phyloP scores from a whole-genome alignment of 2,113 vertebrate genomes.

The Rousettus leschenaultii region DNA sequence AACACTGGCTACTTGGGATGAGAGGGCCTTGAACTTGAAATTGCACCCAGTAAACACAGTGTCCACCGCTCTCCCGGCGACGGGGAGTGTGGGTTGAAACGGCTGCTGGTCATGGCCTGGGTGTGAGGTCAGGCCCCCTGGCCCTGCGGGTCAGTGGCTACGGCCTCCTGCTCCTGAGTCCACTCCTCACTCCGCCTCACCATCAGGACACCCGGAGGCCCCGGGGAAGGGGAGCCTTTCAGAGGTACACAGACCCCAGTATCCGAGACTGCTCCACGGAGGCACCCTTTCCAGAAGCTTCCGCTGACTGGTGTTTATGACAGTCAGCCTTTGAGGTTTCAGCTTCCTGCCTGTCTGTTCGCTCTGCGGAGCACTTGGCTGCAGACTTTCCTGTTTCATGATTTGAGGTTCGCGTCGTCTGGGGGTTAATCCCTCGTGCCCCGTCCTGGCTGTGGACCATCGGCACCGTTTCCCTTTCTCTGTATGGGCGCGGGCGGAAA shows the following conservation, averaged over 20 bases:
- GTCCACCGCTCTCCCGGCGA: background rate
- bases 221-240: background rate
- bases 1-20: background rate
- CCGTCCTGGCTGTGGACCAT: background rate
- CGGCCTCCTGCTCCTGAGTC: accelerated
- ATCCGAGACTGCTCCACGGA: background rate
- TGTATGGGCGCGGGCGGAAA: too few species aligned
- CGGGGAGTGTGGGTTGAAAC: background rate
- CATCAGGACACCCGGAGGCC: background rate
- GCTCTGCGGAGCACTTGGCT: background rate
- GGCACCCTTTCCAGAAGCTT: background rate
- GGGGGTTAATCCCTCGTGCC: too few species aligned
- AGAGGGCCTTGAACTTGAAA: background rate
- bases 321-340: background rate
- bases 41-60: background rate
- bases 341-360: background rate
- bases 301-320: background rate
- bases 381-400: background rate
- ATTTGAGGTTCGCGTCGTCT: accelerated
- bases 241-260: background rate
- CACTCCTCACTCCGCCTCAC: background rate
- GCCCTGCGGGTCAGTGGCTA: accelerated
- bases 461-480: too few species aligned
- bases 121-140: accelerated
- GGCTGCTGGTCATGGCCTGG: accelerated